Percentiles rank a stretch among this genome's conserved stretches.
These are phyloP conservation scores for Drosophila kambysellisi DNA, from an alignment of 2,888 invertebrate species.

Conservation along the genomic window DNA sequence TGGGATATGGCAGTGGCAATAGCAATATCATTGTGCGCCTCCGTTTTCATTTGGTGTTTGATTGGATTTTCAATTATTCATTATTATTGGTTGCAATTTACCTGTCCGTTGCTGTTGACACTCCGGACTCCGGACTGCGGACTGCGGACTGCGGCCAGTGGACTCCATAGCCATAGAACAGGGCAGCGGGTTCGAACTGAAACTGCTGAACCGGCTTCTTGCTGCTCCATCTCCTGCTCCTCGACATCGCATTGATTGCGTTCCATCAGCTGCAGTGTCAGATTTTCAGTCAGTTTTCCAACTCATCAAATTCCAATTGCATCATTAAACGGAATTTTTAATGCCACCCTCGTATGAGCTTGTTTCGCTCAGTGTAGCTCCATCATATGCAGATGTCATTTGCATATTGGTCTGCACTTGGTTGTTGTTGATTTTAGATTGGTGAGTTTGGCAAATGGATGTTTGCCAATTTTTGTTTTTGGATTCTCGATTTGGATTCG, in stretches of 20 bases:
- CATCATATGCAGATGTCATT: slow-evolving; percentile 22
- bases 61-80: slow-evolving; percentile 85
- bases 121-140: background rate
- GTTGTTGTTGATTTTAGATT: slow-evolving; percentile 2
- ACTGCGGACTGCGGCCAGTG: background rate
- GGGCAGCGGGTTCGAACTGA: slow-evolving; percentile 7
- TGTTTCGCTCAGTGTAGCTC: slow-evolving; percentile 25
- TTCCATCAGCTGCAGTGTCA: slow-evolving; percentile 43
- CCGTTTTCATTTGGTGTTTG: slow-evolving; percentile 84
- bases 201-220: background rate
- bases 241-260: slow-evolving; percentile 74
- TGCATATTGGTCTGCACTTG: slow-evolving; percentile 10
- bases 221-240: background rate
- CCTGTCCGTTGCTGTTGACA: slow-evolving; percentile 53
- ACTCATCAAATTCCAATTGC: slow-evolving; percentile 81
- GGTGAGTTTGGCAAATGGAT: background rate
- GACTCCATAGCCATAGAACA: background rate
- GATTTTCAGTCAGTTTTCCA: slow-evolving; percentile 68
- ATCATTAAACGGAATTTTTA: slow-evolving; percentile 83
- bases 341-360: slow-evolving; percentile 42
- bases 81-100: slow-evolving; percentile 85
- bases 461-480: background rate
- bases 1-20: slow-evolving; percentile 25
- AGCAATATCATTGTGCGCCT: slow-evolving; percentile 49
- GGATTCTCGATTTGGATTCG: background rate